Evolutionary conservation across 2,113 vertebrate species (phyloP), one percentile per base, ranked within the genome.

Genomic region (Planiliza haematocheilus): DNA sequence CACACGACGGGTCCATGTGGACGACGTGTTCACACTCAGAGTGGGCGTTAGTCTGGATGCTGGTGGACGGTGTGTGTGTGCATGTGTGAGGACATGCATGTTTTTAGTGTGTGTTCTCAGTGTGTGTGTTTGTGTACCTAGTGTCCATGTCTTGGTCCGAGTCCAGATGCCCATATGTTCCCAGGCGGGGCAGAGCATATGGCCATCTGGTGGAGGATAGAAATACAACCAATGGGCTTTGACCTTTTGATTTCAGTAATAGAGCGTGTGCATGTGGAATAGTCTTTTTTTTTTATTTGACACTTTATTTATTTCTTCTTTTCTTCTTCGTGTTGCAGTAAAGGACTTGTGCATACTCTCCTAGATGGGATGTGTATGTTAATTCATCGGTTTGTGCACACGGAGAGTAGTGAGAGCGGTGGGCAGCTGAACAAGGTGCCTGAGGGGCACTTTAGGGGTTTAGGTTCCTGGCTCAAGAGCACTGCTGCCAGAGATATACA

Each of bases 91-190:
- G 60, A 10, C 45, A 21, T 55, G 24, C 24, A 3, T 5, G 24
- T 30, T 30, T 30, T 5, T 5, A 30, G 48, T 24, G 10, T 45
- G 10, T 62, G 21, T 71, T 57, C n/a, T 4, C 21, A 51, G 41
- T 13, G 38, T n/a, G 45, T 56, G 37, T 43, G 60, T 18, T 72
- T 30, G 37, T 13, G 17, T 18, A 36, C 41, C 51, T 37, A 48
- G 13, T 39, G 65, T 70, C 70, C 75, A 41, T 57, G 59, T 49
- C 59, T 85, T 88, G 87, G 82, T 80, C 49, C 45, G 37, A 10
- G 81, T 89, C 89, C 86, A 90, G 81, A 84, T 70, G 86, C 73
- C 86, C 91, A 91, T 91, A 87, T 91, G 89, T 45, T 82, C 58
- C 74, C 74, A 60, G 69, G 85, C 86, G 77, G 84, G 79, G 67